A percentile compares a stretch with the other conserved stretches of the same genome.
Conservation (phyloP, 2,797 vertebrate genomes). For the Enteromius anoplus region DNA sequence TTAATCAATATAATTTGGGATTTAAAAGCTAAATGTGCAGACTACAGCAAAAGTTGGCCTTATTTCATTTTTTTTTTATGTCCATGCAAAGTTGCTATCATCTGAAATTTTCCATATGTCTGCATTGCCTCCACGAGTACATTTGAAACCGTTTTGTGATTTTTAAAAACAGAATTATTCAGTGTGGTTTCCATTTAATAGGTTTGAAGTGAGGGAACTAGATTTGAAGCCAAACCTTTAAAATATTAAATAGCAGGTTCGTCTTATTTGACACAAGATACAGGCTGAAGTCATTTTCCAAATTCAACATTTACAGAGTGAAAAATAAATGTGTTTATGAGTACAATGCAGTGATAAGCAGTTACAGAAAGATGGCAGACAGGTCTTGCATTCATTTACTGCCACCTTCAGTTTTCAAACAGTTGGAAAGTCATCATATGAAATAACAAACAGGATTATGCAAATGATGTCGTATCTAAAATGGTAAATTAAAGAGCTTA, state of each 20-base stretch:
- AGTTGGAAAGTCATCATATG: neutral
- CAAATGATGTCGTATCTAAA: neutral
- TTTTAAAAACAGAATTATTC: neutral
- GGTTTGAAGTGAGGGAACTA: neutral
- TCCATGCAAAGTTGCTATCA: neutral
- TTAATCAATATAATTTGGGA: neutral
- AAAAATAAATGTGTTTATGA: neutral
- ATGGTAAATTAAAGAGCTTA: neutral
- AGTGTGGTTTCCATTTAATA: neutral
- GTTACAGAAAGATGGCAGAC: neutral
- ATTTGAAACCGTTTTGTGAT: neutral
- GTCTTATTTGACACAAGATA: slow-evolving; percentile 85
- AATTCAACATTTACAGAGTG: neutral
- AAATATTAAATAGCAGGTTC: slow-evolving; percentile 83
- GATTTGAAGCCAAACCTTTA: slow-evolving; percentile 75
- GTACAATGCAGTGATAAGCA: neutral
- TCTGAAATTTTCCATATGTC: neutral
- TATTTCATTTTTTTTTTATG: no score
- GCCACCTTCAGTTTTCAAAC: neutral
- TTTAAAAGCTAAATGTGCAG: neutral
- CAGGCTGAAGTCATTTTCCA: slow-evolving; percentile 58
- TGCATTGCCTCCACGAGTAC: neutral
- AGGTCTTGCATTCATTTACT: neutral
- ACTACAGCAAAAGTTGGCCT: neutral
- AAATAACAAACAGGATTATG: neutral